Evolutionary conservation across 2,797 vertebrate genomes (phyloP), one percentile per base, ranked within the genome.

Genomic region (Octomys mimax): DNA sequence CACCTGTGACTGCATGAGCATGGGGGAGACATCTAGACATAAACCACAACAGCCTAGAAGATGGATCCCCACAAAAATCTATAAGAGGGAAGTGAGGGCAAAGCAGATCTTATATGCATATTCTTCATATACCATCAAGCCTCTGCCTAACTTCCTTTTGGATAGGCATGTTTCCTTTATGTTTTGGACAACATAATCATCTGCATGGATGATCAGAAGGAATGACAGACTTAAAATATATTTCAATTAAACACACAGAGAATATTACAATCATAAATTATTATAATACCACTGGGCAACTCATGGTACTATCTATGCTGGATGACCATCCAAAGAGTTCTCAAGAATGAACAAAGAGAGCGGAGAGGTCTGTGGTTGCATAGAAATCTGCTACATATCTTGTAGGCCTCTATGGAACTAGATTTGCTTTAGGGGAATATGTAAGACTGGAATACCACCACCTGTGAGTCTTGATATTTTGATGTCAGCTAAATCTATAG

Each of bases 371-470:
- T 95, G 92, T 94, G 95, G 94, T 88, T 39, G 85, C 33, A 33
- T 0, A 79, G 79, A 79, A 97, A 96, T 96, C 95, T 84, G 79
- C 87, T 97, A 61, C 89, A 59, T 95, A 91, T 96, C 96, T 94
- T 96, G 88, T 87, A 94, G 96, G 87, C 78, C 94, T 91, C 87
- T 97, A 79, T 97, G 95, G 87, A 97, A 92, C 92, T 66, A 57
- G 85, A 61, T 89, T 94, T 94, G 92, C 90, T 97, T 96, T 28
- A 97, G 88, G 75, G 87, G 94, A 87, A 97, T 97, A 94, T 90
- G 64, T 14, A 81, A 95, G 87, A 42, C 71, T 96, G 93, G 81
- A 89, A 94, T 62, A 95, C 82, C 49, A 89, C 94, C 84, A 89
- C 59, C 61, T 95, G 91, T 0, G 62, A 62, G 71, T 96, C 89